Evolutionary conservation across 2,888 invertebrate genomes (phyloP), one percentile per base, ranked within the genome.

Genomic region (Lycia hirtaria): DNA sequence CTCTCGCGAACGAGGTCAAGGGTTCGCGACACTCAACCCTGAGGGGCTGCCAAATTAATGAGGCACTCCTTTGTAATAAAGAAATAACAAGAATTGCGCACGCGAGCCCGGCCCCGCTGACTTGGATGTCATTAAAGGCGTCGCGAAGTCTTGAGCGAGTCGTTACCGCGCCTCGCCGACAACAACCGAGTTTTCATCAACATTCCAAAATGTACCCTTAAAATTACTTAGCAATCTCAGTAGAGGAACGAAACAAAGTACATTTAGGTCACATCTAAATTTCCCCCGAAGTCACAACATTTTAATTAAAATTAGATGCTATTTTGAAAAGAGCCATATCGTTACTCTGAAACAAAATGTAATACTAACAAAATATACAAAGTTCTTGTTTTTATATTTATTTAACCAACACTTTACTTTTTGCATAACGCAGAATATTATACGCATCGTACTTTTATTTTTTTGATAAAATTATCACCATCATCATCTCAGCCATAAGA

Each of bases 21-120:
- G 88, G 90, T 88, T 88, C 86, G 83, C 85, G 83, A 85, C 85
- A 84, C 83, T 85, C 88, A 87, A 87, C 87, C 89, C 88, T 86
- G 84, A 92, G 92, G 89, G 91, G 88, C 80, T 89, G 85, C 91
- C 92, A 92, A 92, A 92, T 92, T 92, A 92, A 92, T 92, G 92
- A 92, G 92, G 86, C 85, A 91, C 91, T 92, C 89, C 90, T 92
- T 92, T 92, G 92, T 92, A 91, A 92, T 92, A 92, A 92, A 92
- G 91, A 92, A 90, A 92, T 91, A 92, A 92, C 92, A 92, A 92
- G 92, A 89, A 88, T 83, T 87, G 91, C 87, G 92, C 92, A 92
- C 91, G 91, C 89, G 87, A 89, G 83, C 85, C 82, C 77, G 77
- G 81, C 79, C 81, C 84, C 78, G 78, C 81, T 80, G 83, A 82